Percentiles rank a stretch among this genome's conserved stretches.
phyloP scores from a whole-genome alignment of 2,797 vertebrate genomes.

The Siniperca obscura region DNA sequence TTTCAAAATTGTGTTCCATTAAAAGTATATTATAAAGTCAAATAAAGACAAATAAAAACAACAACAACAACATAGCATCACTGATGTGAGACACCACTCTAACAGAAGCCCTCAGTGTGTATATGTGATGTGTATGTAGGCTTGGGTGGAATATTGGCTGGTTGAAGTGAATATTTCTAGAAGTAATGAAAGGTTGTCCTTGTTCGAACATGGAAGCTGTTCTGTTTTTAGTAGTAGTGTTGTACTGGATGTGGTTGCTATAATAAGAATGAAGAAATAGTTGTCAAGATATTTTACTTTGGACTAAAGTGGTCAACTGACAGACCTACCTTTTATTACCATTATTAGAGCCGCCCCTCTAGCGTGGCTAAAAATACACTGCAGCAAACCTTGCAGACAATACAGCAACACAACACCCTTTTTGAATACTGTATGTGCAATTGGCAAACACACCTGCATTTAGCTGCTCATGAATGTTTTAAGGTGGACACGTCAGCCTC shows the following conservation, averaged over 20 bases:
- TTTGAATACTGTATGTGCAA: not conserved
- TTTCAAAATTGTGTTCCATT: not conserved
- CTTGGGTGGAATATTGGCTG: conserved; percentile 30
- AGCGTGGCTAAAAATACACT: not conserved
- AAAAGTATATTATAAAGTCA: not conserved
- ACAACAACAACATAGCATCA: not conserved
- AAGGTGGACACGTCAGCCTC: not conserved
- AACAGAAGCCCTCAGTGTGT: not conserved
- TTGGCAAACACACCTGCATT: not conserved
- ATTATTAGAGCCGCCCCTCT: not conserved
- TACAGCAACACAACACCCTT: not conserved
- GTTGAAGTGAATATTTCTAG: conserved; percentile 42
- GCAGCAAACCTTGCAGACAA: not conserved
- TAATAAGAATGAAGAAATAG: conserved; percentile 42
- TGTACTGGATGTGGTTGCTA: conserved; percentile 50
- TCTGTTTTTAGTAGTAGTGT: conserved; percentile 45
- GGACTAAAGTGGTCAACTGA: not conserved
- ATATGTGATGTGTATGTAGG: conserved; percentile 3
- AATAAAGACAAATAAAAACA: not conserved
- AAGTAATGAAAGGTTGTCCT: conserved; percentile 60
- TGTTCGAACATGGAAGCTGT: conserved; percentile 49
- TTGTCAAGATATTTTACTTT: not conserved
- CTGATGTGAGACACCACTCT: not conserved
- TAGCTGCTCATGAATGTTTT: not conserved
- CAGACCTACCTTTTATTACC: not conserved